phyloP scores from a whole-genome alignment of 1,140 invertebrate species.

The Caerostris extrusa region DNA sequence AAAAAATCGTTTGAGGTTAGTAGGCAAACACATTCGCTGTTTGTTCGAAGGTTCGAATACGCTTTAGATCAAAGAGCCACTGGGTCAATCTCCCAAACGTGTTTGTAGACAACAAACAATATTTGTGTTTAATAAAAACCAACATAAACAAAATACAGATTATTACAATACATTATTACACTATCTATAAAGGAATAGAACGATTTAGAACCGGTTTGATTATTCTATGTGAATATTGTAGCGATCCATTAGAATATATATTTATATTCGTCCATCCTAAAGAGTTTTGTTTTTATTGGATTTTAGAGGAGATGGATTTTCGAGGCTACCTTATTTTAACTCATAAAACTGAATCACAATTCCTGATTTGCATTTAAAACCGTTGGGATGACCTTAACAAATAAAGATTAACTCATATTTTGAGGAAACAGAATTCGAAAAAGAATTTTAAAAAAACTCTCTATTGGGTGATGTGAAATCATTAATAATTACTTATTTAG shows the following conservation, averaged over 20 bases:
- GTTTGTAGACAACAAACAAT: constrained; percentile 51
- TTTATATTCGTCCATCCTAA: not conserved
- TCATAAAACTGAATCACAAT: constrained; percentile 4
- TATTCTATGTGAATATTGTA: constrained; percentile 6
- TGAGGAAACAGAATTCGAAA: constrained; percentile 1
- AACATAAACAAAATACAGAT: constrained; percentile 19
- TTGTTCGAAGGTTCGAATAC: constrained; percentile 22
- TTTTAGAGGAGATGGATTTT: not conserved
- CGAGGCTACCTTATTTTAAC: constrained; percentile 20
- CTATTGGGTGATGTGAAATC: not conserved
- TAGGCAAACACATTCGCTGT: constrained; percentile 44
- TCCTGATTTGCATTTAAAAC: not conserved
- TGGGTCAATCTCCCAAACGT: constrained; percentile 64
- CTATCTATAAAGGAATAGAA: constrained; percentile 13
- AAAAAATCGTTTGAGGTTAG: constrained; percentile 43
- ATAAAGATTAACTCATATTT: not conserved
- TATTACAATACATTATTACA: constrained; percentile 34
- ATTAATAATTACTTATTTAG: constrained; percentile 42
- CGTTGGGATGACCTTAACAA: not conserved
- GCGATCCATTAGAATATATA: not conserved
- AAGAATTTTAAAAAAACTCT: not conserved
- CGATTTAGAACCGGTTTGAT: constrained; percentile 17
- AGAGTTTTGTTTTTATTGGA: not conserved
- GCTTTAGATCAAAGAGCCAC: constrained; percentile 36
- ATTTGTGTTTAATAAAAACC: constrained; percentile 37